A percentile compares a stretch with the other conserved stretches of the same genome.
Conservation (phyloP, 1,140 invertebrate genomes). For the Drosophila nigromelanica region DNA sequence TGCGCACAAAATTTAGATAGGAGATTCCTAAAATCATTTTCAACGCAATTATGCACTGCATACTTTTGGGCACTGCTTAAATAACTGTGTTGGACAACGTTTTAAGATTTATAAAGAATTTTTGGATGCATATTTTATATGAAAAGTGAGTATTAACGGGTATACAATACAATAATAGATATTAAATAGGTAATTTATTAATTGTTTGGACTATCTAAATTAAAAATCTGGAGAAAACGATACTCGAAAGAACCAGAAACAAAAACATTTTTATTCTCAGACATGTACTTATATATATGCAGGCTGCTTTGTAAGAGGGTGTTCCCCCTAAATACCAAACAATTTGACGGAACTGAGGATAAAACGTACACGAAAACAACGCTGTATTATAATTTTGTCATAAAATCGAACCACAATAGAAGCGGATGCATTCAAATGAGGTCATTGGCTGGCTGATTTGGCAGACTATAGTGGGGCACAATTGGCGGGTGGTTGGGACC, state of each 20-base stretch:
- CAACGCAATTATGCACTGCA: neutral
- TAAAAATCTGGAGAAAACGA: too few species aligned
- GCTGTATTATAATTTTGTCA: conserved; percentile 38
- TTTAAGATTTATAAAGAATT: too few species aligned
- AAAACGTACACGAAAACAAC: conserved; percentile 31
- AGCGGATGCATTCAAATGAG: conserved; percentile 50
- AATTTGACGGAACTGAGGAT: conserved; percentile 23
- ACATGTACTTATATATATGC: too few species aligned
- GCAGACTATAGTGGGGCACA: conserved; percentile 18
- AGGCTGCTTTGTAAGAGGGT: too few species aligned
- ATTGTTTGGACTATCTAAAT: too few species aligned
- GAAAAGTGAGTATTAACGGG: too few species aligned
- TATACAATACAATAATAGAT: too few species aligned
- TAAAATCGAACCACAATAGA: conserved; percentile 48
- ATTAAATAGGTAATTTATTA: too few species aligned
- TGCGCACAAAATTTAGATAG: conserved; percentile 10
- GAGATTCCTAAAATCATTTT: neutral
- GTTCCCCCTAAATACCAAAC: neutral
- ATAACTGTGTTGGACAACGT: too few species aligned
- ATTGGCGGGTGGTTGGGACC: conserved; percentile 1
- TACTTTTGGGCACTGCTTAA: neutral
- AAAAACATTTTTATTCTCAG: too few species aligned
- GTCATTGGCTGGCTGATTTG: conserved; percentile 53
- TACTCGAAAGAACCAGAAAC: too few species aligned
- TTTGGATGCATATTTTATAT: too few species aligned